Percentiles rank a stretch among this genome's conserved stretches.
These are phyloP conservation scores for Temnothorax nylanderi DNA, from an alignment of 1,140 invertebrate genomes.

Conservation along the genomic window DNA sequence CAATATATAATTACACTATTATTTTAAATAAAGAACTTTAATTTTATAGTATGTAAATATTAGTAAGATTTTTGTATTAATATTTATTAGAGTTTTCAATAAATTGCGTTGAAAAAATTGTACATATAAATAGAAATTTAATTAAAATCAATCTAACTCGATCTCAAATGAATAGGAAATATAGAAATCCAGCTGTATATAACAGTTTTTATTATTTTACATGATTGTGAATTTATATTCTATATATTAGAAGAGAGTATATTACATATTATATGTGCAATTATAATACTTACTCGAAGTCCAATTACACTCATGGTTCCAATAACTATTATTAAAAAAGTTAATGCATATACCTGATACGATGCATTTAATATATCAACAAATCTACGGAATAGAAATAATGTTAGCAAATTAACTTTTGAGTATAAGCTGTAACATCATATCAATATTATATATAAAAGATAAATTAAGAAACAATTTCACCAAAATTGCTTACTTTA, in stretches of 20 bases:
- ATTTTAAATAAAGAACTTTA: not conserved
- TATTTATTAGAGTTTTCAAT: not conserved
- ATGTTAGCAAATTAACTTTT: not conserved
- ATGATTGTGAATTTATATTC: not conserved
- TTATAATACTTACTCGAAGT: slow-evolving; percentile 18
- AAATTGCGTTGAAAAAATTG: not conserved
- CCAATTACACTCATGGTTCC: not conserved
- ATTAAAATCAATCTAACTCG: not conserved
- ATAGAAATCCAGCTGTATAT: not conserved
- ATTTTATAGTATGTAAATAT: not conserved
- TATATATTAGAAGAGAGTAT: not conserved
- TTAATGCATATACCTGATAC: not conserved
- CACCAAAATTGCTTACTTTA: slow-evolving; percentile 7
- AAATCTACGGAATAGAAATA: not conserved
- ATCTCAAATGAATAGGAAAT: not conserved
- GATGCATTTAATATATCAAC: not conserved
- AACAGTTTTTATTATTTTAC: not conserved
- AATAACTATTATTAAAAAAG: not conserved
- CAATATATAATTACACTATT: not conserved
- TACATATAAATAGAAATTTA: not conserved
- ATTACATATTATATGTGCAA: not conserved
- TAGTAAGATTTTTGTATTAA: not conserved
- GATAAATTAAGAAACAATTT: not conserved
- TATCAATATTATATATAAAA: not conserved
- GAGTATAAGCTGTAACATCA: not conserved